These are phyloP conservation scores for Mesembrinibis cayennensis DNA, from an alignment of 2,113 vertebrate genomes.

Conservation along the genomic window DNA sequence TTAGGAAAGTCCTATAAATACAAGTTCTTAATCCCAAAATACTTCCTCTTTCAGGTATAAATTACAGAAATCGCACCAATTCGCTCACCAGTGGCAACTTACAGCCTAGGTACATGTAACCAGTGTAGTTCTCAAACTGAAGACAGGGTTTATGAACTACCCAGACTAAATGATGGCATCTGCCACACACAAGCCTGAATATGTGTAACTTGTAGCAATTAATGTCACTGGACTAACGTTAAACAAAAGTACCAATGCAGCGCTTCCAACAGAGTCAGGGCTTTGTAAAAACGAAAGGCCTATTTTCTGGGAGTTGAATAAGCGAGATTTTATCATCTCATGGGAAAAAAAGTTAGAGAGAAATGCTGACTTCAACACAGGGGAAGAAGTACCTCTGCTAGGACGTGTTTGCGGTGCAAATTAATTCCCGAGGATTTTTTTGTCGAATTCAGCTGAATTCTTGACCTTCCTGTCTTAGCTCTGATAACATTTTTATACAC, in stretches of 20 bases:
- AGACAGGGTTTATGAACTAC: background rate
- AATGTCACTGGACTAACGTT: background rate
- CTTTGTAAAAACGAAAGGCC: background rate
- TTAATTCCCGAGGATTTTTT: background rate
- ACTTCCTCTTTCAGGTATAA: background rate
- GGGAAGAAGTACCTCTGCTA: background rate
- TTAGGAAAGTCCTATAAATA: background rate
- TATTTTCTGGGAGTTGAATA: background rate
- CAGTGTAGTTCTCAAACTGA: background rate
- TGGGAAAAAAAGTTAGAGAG: background rate
- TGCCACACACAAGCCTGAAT: background rate
- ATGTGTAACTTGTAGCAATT: background rate
- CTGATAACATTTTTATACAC: background rate
- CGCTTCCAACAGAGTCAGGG: background rate
- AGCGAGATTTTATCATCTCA: background rate
- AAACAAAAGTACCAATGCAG: background rate
- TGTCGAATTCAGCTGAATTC: background rate
- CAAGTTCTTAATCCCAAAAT: background rate
- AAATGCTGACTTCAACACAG: background rate
- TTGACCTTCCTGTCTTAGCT: background rate
- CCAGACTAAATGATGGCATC: fast-evolving
- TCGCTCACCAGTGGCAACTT: background rate
- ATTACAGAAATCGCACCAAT: background rate
- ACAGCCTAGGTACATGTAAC: fast-evolving
- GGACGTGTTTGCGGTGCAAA: background rate